Base-by-base conservation (phyloP, 2,113 vertebrate genomes). In the Microcebus murinus region DNA sequence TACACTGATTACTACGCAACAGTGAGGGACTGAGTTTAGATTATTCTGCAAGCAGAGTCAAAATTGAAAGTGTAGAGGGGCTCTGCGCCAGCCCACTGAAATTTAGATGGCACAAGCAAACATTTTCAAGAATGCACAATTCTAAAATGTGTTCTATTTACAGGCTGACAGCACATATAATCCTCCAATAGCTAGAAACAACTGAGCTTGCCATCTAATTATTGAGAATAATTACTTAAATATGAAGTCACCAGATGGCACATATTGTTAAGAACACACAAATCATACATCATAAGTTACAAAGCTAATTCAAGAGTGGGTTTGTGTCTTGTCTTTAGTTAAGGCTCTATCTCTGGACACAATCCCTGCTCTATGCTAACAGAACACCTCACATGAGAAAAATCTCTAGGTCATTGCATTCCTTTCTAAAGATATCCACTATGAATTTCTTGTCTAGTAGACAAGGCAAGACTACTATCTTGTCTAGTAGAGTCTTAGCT, bases 191-290 rank as follows among this genome's bases (percentile, higher is more conserved):
- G 93, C 63, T 88, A 96, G 39, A 94, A 94, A 88, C 71, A 82
- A 79, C 63, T 68, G 52, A 92, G 50, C 31, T 67, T 94, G 81
- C 77, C 71, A 90, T 92, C 76, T 90, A 96, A 88, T 96, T 97
- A 86, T 67, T 89, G 94, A 92, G 57, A 96, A 87, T 90, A 96
- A 92, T 90, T 52, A 93, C 55, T 89, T 95, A 91, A 71, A 92
- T 92, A 90, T 57, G 85, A 96, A 96, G 55, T 48, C 61, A 96
- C 45, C 77, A 94, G 89, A 74, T 96, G 90, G 93, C 36, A 76
- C 34, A 74, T 63, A 93, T 82, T 94, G 61, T 96, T 73, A 95
- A 96, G 57, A 87, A 94, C 36, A 94, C n/a, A 55, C 67, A 94
- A 83, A 52, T 94, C n/a, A 79, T 42, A 79, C 34, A 76, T 70